phyloP scores from a whole-genome alignment of 2,113 vertebrate genomes.

The Hemicordylus capensis region DNA sequence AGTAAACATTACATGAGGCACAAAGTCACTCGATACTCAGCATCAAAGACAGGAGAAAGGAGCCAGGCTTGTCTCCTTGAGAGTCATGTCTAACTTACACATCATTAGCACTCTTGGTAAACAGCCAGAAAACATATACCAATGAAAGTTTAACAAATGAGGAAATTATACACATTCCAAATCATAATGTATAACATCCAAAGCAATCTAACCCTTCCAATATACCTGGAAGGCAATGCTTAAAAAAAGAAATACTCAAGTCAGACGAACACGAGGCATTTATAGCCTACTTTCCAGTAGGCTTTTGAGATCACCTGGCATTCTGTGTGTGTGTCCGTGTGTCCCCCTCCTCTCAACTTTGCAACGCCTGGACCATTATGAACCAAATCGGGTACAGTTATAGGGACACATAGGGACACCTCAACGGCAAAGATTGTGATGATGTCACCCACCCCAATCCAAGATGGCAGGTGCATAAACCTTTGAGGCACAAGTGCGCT shows the following conservation, averaged over 20 bases:
- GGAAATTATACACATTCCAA: background rate
- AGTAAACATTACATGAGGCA: background rate
- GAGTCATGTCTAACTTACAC: conserved; percentile 24
- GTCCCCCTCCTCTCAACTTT: too few species aligned
- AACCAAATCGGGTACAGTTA: too few species aligned
- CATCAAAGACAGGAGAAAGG: background rate
- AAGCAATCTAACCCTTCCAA: background rate
- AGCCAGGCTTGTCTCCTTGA: background rate
- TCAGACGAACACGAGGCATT: background rate
- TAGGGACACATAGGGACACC: too few species aligned
- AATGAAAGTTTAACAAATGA: background rate
- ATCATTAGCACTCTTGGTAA: conserved; percentile 8
- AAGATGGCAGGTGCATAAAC: too few species aligned
- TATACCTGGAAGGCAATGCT: background rate
- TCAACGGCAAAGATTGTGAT: too few species aligned
- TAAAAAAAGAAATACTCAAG: background rate
- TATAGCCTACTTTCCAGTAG: too few species aligned
- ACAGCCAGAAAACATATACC: conserved; percentile 15
- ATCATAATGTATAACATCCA: background rate
- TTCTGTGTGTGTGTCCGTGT: too few species aligned
- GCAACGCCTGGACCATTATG: too few species aligned
- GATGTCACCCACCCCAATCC: too few species aligned
- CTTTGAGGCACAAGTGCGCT: too few species aligned
- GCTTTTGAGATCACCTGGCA: too few species aligned
- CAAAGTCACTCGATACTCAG: background rate